Evolutionary conservation across 2,888 invertebrate species (phyloP).

Genomic region (Calliphora vomitoria): DNA sequence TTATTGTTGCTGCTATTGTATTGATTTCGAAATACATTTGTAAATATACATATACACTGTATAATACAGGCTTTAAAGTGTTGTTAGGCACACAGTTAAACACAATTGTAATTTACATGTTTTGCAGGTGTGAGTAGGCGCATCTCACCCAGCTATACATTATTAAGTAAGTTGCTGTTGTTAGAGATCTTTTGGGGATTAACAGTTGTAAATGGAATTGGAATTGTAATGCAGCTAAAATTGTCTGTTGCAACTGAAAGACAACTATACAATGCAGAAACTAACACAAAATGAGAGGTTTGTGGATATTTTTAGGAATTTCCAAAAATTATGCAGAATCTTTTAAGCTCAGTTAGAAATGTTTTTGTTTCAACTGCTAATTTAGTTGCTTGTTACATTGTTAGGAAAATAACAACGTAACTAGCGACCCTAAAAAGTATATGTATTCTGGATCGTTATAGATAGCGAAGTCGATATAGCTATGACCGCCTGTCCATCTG

Average conservation of each 20-base stretch:
- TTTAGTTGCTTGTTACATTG: no score
- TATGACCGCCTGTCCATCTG: no score
- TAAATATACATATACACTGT: background rate
- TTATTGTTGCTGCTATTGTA: conserved; percentile 38
- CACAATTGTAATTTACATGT: conserved; percentile 36
- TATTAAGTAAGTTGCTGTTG: conserved; percentile 8
- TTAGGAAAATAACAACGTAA: no score
- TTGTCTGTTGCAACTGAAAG: background rate
- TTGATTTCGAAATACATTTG: conserved; percentile 17
- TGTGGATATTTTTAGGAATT: background rate
- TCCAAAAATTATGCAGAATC: background rate
- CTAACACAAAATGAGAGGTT: background rate
- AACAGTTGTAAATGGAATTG: background rate
- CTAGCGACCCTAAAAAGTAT: no score
- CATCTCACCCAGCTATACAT: background rate
- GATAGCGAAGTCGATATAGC: no score
- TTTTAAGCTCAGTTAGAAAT: background rate
- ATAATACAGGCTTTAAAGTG: background rate
- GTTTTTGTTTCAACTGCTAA: background rate
- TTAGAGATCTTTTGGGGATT: conserved; percentile 17
- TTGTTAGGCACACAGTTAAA: background rate
- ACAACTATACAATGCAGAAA: background rate
- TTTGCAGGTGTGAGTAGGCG: background rate
- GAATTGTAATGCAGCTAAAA: conserved; percentile 4
- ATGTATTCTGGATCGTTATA: no score